These are phyloP conservation scores for Drosophila parthenogenetica DNA, from an alignment of 2,888 invertebrate genomes.

Conservation along the genomic window DNA sequence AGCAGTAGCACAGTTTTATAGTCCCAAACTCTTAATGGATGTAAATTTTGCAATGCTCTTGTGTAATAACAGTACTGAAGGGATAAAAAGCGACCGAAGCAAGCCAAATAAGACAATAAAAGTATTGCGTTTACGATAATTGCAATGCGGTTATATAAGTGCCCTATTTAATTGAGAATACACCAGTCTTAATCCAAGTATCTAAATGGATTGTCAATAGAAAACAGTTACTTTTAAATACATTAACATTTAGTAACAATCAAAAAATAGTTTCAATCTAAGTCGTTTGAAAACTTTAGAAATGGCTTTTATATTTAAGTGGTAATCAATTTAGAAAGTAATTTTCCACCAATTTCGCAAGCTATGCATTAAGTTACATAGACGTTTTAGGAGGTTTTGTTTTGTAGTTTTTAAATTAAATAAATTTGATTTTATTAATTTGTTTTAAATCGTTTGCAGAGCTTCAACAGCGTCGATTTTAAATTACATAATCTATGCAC, in stretches of 20 bases:
- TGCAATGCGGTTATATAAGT: slow-evolving; percentile 24
- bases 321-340: no score
- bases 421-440: no score
- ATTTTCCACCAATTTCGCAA: no score
- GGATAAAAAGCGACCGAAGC: neutral
- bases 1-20: slow-evolving; percentile 36
- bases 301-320: neutral
- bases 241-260: neutral
- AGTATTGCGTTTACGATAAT: slow-evolving; percentile 21
- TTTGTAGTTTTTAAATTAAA: no score
- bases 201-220: slow-evolving; percentile 11
- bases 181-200: neutral
- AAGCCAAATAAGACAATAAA: slow-evolving; percentile 2
- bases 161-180: slow-evolving; percentile 26
- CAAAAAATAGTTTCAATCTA: neutral
- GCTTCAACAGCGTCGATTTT: no score
- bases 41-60: slow-evolving; percentile 50
- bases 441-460: no score
- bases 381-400: no score
- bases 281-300: neutral
- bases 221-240: neutral
- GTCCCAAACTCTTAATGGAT: slow-evolving; percentile 61
- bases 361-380: no score
- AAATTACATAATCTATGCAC: no score
- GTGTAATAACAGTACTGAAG: slow-evolving; percentile 23